Percentiles rank a stretch among this genome's conserved stretches.
Evolutionary conservation across 2,113 vertebrate genomes (phyloP).

Genomic region (Pelusios castaneus): DNA sequence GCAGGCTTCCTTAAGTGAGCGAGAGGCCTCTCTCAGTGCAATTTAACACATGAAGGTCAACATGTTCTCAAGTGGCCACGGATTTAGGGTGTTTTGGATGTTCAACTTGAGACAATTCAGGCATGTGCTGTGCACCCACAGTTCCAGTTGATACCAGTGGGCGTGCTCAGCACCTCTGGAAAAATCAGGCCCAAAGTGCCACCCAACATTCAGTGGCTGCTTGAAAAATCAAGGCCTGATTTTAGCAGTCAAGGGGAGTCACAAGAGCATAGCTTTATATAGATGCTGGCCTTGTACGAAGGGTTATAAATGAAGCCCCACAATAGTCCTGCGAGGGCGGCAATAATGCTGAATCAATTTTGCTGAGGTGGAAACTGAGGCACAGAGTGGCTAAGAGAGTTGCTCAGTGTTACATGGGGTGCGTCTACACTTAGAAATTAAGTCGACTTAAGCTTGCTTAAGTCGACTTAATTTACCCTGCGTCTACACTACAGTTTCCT

Average conservation of each 20-base stretch:
- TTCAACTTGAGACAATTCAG: neutral
- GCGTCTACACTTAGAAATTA: too few species aligned
- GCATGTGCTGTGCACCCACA: neutral
- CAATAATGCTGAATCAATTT: neutral
- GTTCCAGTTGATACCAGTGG: too few species aligned
- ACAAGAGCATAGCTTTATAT: neutral
- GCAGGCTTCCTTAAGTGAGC: neutral
- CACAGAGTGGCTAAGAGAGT: neutral
- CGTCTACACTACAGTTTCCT: too few species aligned
- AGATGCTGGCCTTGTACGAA: neutral
- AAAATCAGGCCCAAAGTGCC: neutral
- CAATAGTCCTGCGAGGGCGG: neutral
- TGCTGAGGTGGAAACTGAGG: rapidly evolving
- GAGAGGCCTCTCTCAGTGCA: neutral
- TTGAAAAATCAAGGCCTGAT: neutral
- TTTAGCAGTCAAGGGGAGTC: neutral
- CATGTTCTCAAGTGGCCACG: neutral
- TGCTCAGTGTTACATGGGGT: neutral
- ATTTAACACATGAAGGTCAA: neutral
- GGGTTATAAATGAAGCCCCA: neutral
- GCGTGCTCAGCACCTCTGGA: neutral
- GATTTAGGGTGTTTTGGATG: neutral
- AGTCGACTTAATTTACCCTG: too few species aligned
- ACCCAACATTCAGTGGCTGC: neutral
- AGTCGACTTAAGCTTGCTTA: too few species aligned